These are phyloP conservation scores for Anguilla rostrata DNA, from an alignment of 2,113 vertebrate genomes.

Conservation along the genomic window DNA sequence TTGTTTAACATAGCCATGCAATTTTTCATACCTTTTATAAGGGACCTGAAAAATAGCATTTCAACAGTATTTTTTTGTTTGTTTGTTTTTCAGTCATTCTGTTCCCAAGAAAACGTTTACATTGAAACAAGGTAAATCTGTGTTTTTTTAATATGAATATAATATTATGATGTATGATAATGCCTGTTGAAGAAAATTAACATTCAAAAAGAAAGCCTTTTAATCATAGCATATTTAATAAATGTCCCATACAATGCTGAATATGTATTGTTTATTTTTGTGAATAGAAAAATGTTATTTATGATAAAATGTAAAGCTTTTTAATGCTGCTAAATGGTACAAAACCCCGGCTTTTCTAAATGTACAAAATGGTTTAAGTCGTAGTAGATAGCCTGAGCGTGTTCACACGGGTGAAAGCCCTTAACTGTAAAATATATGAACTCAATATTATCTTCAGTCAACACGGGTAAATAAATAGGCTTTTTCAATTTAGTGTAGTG, in stretches of 20 bases:
- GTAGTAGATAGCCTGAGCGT: background rate
- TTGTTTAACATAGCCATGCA: no score
- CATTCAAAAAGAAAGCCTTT: background rate
- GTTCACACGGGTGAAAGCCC: background rate
- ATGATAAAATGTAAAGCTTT: no score
- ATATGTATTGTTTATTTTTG: background rate
- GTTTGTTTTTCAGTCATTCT: conserved; percentile 81
- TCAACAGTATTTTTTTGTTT: conserved; percentile 37
- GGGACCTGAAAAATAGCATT: background rate
- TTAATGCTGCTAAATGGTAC: background rate
- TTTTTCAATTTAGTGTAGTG: conserved; percentile 15
- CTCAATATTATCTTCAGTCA: background rate
- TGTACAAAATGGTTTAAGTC: background rate
- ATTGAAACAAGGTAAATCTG: conserved; percentile 82
- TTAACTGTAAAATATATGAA: background rate
- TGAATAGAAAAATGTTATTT: background rate
- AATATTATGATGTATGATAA: background rate
- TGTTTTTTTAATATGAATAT: background rate
- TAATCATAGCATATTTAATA: background rate
- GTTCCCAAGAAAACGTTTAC: conserved; percentile 81
- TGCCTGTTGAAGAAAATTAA: background rate
- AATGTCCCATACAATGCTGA: background rate
- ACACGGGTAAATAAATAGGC: conserved; percentile 6
- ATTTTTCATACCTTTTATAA: background rate
- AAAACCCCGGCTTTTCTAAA: background rate